A percentile compares a stretch with the other conserved stretches of the same genome.
phyloP scores from a whole-genome alignment of 2,888 invertebrate species.

The Tiphia femorata region DNA sequence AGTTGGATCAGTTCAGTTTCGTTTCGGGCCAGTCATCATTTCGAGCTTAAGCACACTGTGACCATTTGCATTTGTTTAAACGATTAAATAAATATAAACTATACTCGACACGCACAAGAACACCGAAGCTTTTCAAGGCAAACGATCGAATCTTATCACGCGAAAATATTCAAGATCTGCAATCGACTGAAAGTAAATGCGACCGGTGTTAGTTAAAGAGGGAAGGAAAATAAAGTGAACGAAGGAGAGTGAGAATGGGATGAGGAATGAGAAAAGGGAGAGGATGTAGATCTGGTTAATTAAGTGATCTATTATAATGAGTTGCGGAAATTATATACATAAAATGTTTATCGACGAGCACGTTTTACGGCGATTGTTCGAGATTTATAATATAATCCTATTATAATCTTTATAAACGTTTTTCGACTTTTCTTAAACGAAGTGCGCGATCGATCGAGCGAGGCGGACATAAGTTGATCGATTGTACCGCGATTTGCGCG shows the following conservation, averaged over 20 bases:
- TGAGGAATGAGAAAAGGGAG: not conserved
- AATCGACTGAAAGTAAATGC: constrained; percentile 44
- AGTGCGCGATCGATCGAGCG: not conserved
- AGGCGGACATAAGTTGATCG: no score
- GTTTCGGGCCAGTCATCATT: no score
- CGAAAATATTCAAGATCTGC: constrained; percentile 3
- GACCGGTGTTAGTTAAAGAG: no score
- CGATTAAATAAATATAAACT: not conserved
- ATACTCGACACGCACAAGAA: constrained; percentile 36
- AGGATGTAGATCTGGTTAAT: constrained; percentile 17
- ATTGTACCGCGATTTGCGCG: no score
- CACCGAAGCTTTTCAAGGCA: constrained; percentile 28
- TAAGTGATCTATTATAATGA: constrained; percentile 24
- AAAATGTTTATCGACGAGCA: constrained; percentile 25
- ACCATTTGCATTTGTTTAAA: constrained; percentile 6
- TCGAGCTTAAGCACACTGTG: constrained; percentile 18
- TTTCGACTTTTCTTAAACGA: constrained; percentile 40
- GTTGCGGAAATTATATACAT: constrained; percentile 28
- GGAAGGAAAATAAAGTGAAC: not conserved
- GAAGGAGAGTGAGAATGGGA: not conserved
- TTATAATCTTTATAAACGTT: constrained; percentile 48
- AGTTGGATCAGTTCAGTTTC: no score
- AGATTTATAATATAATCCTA: constrained; percentile 44
- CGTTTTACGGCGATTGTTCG: constrained; percentile 32
- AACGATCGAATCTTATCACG: constrained; percentile 5